These are phyloP conservation scores for Silurus meridionalis DNA, from an alignment of 2,113 vertebrate species.

Conservation along the genomic window DNA sequence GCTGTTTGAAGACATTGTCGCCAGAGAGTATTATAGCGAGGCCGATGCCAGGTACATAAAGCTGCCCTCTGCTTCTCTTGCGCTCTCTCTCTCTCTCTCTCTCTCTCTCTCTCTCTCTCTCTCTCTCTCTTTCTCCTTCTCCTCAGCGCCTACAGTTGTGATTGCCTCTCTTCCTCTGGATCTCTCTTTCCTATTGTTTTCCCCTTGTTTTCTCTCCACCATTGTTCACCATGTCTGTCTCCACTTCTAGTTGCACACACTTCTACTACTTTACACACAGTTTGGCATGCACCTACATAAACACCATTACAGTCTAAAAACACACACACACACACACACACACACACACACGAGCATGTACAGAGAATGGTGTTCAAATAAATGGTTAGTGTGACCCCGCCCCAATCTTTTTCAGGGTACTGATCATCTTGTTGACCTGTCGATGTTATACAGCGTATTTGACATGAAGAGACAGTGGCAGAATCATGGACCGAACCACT, in stretches of 20 bases:
- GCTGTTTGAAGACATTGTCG: slow-evolving; percentile 78
- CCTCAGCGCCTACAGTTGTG: neutral
- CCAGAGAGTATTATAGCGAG: slow-evolving; percentile 78
- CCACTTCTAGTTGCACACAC: neutral
- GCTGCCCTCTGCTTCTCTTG: slow-evolving; percentile 6
- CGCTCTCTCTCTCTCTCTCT: slow-evolving; percentile 1
- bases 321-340: slow-evolving; percentile 1
- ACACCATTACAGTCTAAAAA: neutral
- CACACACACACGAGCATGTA: neutral
- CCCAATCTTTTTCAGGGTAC: neutral
- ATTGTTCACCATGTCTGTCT: neutral
- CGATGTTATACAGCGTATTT: neutral
- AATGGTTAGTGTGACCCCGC: neutral
- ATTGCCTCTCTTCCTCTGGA: neutral
- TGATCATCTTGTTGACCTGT: neutral
- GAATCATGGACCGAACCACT: neutral
- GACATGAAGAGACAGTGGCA: neutral
- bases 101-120: neutral
- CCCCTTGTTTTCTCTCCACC: slow-evolving; percentile 31
- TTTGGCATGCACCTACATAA: neutral
- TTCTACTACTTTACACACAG: slow-evolving; percentile 1
- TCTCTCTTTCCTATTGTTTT: slow-evolving; percentile 13
- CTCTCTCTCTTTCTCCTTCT: neutral
- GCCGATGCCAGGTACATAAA: slow-evolving; percentile 74
- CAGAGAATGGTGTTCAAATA: neutral